Conservation (phyloP, 2,888 invertebrate species). For the Deilephila elpenor region DNA sequence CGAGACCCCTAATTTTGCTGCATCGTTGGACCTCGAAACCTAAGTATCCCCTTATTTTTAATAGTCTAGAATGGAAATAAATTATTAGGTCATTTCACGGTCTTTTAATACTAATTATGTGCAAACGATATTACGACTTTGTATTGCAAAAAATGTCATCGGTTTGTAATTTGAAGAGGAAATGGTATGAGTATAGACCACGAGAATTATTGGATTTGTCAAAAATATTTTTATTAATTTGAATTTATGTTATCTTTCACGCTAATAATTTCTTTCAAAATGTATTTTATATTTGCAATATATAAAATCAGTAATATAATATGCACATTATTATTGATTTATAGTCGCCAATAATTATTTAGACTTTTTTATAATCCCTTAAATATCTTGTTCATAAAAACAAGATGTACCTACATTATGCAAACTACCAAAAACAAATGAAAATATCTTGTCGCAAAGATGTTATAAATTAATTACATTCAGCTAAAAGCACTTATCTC, state of each 20-base stretch:
- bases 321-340: no score
- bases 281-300: no score
- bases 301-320: no score
- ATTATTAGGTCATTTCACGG: conserved; percentile 54
- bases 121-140: conserved; percentile 33
- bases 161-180: neutral
- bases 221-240: neutral
- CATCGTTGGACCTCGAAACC: conserved; percentile 50
- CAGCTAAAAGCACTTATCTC: neutral
- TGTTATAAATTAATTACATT: neutral
- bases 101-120: conserved; percentile 50
- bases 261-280: no score
- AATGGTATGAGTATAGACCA: neutral
- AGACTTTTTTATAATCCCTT: no score
- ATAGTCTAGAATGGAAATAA: conserved; percentile 24
- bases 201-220: neutral
- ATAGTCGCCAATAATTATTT: no score
- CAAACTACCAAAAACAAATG: no score
- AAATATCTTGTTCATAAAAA: no score
- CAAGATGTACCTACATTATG: no score
- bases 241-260: neutral
- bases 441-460: neutral
- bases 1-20: conserved; percentile 56
- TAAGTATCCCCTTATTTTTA: conserved; percentile 38
- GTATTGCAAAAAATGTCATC: neutral